A percentile compares a stretch with the other conserved stretches of the same genome.
Evolutionary conservation across 2,113 vertebrate genomes (phyloP).

Genomic region (Platysteira castanea): DNA sequence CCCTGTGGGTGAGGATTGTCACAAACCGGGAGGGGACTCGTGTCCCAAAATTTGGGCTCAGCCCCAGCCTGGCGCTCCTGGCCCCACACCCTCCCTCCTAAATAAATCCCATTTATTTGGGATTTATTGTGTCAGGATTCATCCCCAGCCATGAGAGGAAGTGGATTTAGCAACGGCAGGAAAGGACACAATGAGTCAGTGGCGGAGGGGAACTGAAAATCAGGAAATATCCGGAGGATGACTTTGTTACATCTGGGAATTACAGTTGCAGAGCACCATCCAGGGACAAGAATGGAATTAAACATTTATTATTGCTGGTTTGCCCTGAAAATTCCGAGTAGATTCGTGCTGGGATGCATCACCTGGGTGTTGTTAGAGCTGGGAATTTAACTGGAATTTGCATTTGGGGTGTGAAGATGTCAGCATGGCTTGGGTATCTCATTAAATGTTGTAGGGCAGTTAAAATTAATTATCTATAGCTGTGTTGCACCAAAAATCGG

Average conservation of each 20-base stretch:
- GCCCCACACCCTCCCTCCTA: background rate
- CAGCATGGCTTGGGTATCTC: background rate
- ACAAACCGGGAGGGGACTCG: accelerated
- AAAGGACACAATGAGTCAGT: conserved; percentile 47
- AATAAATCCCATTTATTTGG: too few relatives aligned
- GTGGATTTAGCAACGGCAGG: conserved; percentile 12
- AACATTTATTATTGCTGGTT: background rate
- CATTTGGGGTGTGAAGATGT: background rate
- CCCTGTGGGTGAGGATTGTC: accelerated
- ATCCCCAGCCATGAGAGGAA: background rate
- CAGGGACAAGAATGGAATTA: background rate
- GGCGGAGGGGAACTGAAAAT: conserved; percentile 3
- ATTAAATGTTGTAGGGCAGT: background rate
- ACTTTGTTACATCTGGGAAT: background rate
- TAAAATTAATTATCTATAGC: background rate
- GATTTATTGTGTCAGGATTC: background rate
- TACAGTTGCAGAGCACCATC: background rate
- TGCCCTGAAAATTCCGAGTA: background rate
- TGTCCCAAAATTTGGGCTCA: background rate
- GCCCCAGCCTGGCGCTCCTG: background rate
- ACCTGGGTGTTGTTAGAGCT: background rate
- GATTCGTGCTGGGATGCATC: background rate
- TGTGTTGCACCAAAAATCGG: background rate
- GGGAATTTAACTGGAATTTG: background rate
- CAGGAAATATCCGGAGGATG: background rate